Base-by-base conservation (phyloP, 2,888 invertebrate species). In the Drosophila neoperkinsi region DNA sequence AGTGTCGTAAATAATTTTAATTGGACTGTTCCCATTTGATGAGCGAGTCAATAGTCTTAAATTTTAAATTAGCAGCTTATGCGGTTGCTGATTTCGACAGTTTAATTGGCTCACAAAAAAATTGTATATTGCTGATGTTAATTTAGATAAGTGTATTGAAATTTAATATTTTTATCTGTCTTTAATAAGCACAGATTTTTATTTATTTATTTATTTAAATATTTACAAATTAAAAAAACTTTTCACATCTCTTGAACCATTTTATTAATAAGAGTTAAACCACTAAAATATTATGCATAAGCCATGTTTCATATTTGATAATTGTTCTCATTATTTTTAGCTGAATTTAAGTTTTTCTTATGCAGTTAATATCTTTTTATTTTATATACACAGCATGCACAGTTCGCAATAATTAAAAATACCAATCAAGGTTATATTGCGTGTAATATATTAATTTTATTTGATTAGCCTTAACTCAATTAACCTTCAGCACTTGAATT, bases 21-120 rank as follows among this genome's bases (percentile, higher is more conserved):
- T 78, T 69, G 51, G 53, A 36, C 75, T 52, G n/a, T 66, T 77
- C 57, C 43, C 68, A 63, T 31, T 53, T 50, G 16, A 56, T 46
- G 38, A 51, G 34, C 16, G 16, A 46, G 33, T 50, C 46, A 21
- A 11, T 28, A 59, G 65, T 68, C 65, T 64, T 49, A n/a, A 49
- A 69, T 65, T 65, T 65, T 5, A 52, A 80, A 75, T 67, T 63
- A 50, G 59, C 59, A 80, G 49, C 30, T 50, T 56, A 51, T 69
- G 63, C n/a, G 34, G 57, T 61, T 49, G 55, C 64, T 21, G 16
- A 55, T 18, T 49, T 43, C 1, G 76, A 80, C 71, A 43, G 46
- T 63, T 60, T 76, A 66, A 71, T 76, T 78, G 65, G 68, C 56
- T n/a, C 9, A 56, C 41, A 55, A 46, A 59, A 57, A 66, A 70